Percentiles rank a stretch among this genome's conserved stretches.
phyloP scores from a whole-genome alignment of 2,888 invertebrate species.

The Drosophila mercatorum region DNA sequence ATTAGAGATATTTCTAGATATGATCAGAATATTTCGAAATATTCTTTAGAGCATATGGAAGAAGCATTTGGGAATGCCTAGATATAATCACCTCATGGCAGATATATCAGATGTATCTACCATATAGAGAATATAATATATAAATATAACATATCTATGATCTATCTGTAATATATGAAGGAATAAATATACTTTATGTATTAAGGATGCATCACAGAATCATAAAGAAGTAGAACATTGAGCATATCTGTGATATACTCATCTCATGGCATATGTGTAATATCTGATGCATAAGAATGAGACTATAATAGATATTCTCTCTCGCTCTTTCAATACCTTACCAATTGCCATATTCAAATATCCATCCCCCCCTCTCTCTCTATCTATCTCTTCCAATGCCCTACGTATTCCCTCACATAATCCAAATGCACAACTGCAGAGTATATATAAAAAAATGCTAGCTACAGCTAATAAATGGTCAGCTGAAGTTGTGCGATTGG shows the following conservation, averaged over 20 bases:
- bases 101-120: no score
- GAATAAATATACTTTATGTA: no score
- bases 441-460: conserved; percentile 8
- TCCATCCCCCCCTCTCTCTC: no score
- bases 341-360: no score
- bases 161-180: neutral
- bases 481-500: conserved; percentile 33
- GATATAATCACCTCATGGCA: neutral
- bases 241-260: neutral
- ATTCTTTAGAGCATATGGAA: no score
- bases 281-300: neutral
- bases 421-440: neutral
- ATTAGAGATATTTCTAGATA: neutral
- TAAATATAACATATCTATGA: no score
- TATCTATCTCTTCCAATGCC: no score
- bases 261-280: neutral
- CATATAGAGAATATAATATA: no score
- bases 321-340: no score
- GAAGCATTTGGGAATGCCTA: no score
- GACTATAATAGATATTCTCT: no score
- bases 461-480: conserved; percentile 40
- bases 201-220: neutral
- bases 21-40: neutral
- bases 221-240: neutral
- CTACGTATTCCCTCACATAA: no score